phyloP scores from a whole-genome alignment of 2,888 invertebrate genomes.

The Cyclophora albipunctata region DNA sequence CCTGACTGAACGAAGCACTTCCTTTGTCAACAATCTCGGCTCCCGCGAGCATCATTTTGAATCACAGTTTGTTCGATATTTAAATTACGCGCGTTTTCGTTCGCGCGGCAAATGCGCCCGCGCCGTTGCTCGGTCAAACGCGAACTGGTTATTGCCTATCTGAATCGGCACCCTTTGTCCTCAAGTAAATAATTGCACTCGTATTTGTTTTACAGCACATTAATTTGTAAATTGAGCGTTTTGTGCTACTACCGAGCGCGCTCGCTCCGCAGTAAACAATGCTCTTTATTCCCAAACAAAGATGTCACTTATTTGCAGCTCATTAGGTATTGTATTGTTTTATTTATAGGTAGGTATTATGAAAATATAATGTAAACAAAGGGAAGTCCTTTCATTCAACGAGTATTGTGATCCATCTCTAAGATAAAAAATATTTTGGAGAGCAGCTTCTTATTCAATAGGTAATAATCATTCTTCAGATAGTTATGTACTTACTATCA shows the following conservation, averaged over 20 bases:
- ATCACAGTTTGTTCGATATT: conserved; percentile 18
- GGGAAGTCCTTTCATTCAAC: conserved; percentile 3
- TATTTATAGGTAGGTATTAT: not conserved
- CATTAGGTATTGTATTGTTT: conserved; percentile 1
- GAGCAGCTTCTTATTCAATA: not conserved
- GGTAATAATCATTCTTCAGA: not conserved
- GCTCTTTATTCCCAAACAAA: conserved; percentile 29
- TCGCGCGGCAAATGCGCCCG: conserved; percentile 50
- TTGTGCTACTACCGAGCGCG: conserved; percentile 21
- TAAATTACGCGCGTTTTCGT: conserved; percentile 26
- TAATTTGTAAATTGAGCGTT: conserved; percentile 38
- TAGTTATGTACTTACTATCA: not conserved
- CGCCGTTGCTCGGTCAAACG: conserved; percentile 26
- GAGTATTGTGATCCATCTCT: not conserved
- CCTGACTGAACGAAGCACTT: conserved; percentile 43
- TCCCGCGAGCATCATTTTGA: conserved; percentile 63
- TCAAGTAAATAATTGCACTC: conserved; percentile 38
- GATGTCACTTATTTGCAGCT: conserved; percentile 7
- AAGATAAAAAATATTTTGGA: not conserved
- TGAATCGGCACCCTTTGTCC: conserved; percentile 40
- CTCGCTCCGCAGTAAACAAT: conserved; percentile 24
- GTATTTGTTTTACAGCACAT: conserved; percentile 35
- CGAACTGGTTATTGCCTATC: conserved; percentile 18
- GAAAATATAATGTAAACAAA: conserved; percentile 4
- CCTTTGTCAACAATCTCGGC: conserved; percentile 56